Evolutionary conservation across 2,888 invertebrate genomes (phyloP).

Genomic region (Hypselothyrea guttata): DNA sequence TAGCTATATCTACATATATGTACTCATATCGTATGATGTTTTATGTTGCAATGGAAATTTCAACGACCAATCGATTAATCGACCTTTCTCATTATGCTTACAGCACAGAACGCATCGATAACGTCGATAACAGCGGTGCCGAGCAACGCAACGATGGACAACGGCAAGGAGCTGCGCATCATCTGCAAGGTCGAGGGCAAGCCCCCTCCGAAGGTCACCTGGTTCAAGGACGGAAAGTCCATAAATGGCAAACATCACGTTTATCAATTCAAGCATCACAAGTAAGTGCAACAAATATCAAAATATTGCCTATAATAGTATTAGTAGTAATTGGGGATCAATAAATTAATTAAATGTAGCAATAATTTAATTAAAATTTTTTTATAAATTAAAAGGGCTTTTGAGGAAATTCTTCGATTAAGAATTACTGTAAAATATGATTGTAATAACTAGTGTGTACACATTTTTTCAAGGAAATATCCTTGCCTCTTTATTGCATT

Average conservation of each 20-base stretch:
- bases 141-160: conserved; percentile 73
- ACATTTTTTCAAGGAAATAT: too few relatives aligned
- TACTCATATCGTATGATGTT: background rate
- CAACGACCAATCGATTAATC: conserved; percentile 36
- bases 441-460: too few relatives aligned
- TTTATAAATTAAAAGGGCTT: too few relatives aligned
- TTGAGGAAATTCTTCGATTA: too few relatives aligned
- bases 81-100: too few relatives aligned
- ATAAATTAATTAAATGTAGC: too few relatives aligned
- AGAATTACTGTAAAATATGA: too few relatives aligned
- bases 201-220: conserved; percentile 91
- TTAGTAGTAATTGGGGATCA: too few relatives aligned
- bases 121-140: conserved; percentile 78
- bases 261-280: conserved; percentile 82
- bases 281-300: conserved; percentile 72
- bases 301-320: too few relatives aligned
- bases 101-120: conserved; percentile 83
- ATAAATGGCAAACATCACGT: conserved; percentile 82
- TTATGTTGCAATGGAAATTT: conserved; percentile 6
- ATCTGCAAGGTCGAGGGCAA: conserved; percentile 89
- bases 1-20: background rate
- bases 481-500: too few relatives aligned
- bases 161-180: conserved; percentile 85
- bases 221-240: conserved; percentile 89
- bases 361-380: too few relatives aligned